Conservation (phyloP, 2,797 vertebrate species). For the Steatocranus sp. region DNA sequence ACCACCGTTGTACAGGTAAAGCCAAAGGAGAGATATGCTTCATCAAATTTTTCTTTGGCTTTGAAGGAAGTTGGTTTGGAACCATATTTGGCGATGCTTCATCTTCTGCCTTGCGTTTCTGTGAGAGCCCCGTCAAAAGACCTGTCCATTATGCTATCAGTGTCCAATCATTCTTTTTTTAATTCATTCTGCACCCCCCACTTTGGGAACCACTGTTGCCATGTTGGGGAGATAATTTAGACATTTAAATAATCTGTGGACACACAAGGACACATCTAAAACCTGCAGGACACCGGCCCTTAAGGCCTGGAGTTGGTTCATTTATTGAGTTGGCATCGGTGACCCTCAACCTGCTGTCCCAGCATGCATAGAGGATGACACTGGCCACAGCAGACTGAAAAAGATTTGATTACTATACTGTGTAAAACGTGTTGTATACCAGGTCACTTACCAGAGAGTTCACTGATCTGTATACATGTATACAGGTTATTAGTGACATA, state of each 20-base stretch:
- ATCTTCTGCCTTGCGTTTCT: neutral
- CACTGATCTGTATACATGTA: neutral
- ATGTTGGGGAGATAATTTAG: neutral
- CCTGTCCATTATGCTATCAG: neutral
- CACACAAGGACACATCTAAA: neutral
- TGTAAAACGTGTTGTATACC: neutral
- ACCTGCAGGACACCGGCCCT: neutral
- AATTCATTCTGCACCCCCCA: neutral
- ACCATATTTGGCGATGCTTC: neutral
- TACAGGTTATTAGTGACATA: neutral
- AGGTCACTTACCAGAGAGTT: neutral
- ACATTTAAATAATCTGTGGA: neutral
- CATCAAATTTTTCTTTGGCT: neutral
- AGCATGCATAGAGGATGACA: neutral
- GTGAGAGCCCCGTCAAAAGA: neutral
- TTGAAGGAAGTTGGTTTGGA: neutral
- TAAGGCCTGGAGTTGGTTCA: neutral
- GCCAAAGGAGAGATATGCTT: neutral
- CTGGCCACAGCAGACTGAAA: neutral
- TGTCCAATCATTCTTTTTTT: neutral
- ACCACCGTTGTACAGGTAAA: neutral
- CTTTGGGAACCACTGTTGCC: neutral
- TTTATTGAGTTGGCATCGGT: neutral
- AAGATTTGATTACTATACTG: neutral
- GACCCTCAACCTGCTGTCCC: neutral